Evolutionary conservation across 2,797 vertebrate species (phyloP).

Genomic region (Sebastolobus altivelis): DNA sequence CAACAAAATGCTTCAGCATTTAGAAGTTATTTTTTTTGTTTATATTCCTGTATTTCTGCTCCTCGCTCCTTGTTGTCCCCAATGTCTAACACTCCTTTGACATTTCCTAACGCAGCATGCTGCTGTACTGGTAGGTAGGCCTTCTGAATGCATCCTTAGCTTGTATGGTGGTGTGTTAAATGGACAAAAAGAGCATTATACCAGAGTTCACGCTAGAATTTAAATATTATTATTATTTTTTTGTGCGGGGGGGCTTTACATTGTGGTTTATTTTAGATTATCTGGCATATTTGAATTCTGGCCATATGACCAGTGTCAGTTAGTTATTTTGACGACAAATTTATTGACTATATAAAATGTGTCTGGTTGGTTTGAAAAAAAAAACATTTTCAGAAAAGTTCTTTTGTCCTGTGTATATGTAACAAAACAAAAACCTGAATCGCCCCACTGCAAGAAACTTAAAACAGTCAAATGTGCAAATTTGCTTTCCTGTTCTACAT

Average conservation of each 20-base stretch:
- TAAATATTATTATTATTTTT: not conserved
- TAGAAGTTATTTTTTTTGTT: conserved; percentile 21
- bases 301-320: not conserved
- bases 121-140: conserved; percentile 89
- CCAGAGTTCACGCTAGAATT: conserved; percentile 55
- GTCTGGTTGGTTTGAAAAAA: not conserved
- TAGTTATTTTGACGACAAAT: not conserved
- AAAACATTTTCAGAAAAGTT: not conserved
- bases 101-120: conserved; percentile 88
- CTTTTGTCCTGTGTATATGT: not conserved
- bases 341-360: not conserved
- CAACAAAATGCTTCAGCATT: conserved; percentile 28
- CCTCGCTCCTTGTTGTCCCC: conserved; percentile 64
- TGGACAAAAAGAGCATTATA: conserved; percentile 30
- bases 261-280: conserved; percentile 25
- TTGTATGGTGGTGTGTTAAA: conserved; percentile 73
- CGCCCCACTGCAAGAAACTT: not conserved
- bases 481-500: not conserved
- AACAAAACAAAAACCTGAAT: not conserved
- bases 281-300: conserved; percentile 23
- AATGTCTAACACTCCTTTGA: conserved; percentile 82
- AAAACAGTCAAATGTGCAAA: not conserved
- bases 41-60: conserved; percentile 60
- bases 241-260: conserved; percentile 25
- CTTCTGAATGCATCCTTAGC: conserved; percentile 73